Conservation (phyloP, 2,888 invertebrate species). For the Aricia artaxerxes region DNA sequence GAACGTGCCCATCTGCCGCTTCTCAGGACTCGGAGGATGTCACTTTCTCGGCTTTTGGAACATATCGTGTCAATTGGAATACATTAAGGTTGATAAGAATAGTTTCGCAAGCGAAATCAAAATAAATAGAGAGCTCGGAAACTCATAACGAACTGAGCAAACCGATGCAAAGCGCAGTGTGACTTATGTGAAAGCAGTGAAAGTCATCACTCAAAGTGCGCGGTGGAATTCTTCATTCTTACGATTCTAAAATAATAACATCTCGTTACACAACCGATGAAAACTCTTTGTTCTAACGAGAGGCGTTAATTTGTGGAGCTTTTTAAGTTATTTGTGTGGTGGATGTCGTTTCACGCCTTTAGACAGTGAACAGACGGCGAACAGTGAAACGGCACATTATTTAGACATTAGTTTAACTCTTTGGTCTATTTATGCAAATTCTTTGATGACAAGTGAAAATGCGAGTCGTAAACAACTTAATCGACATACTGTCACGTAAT, state of each 20-base stretch:
- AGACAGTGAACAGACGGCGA: background rate
- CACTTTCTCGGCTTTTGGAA: constrained; percentile 75
- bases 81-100: constrained; percentile 68
- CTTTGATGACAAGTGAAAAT: background rate
- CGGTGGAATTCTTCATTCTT: constrained; percentile 55
- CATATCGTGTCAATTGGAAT: constrained; percentile 54
- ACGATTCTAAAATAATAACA: constrained; percentile 42
- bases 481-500: background rate
- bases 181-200: constrained; percentile 75
- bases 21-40: constrained; percentile 46
- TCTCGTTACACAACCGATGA: constrained; percentile 34
- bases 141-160: constrained; percentile 50
- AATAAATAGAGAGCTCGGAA: constrained; percentile 73
- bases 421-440: background rate
- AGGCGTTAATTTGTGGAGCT: background rate
- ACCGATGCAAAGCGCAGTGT: constrained; percentile 58
- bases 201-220: constrained; percentile 54
- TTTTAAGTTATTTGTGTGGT: constrained; percentile 8
- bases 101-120: constrained; percentile 65
- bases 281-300: constrained; percentile 25
- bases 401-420: background rate
- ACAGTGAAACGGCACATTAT: background rate
- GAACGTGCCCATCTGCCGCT: constrained; percentile 56
- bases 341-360: background rate
- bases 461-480: background rate